Evolutionary conservation across 2,113 vertebrate species (phyloP).

Genomic region (Tursiops truncatus): DNA sequence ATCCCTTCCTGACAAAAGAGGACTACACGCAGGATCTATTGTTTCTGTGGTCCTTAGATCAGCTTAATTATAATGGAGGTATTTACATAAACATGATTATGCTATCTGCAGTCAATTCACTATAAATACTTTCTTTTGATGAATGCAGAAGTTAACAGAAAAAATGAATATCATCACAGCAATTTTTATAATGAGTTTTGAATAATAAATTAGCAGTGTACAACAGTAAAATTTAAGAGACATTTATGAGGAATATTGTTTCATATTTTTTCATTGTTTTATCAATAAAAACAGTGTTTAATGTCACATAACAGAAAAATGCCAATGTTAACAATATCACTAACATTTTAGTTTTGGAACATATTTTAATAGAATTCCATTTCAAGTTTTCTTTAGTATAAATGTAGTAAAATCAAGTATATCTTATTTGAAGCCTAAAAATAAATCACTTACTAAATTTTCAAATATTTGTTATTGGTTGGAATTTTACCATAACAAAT

Average conservation of each 20-base stretch:
- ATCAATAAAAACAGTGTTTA: neutral
- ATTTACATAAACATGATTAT: neutral
- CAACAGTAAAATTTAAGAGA: neutral
- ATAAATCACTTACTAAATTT: neutral
- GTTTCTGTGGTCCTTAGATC: neutral
- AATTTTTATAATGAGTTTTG: conserved; percentile 30
- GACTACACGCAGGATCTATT: neutral
- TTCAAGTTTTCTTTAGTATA: neutral
- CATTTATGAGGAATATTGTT: neutral
- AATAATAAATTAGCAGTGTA: conserved; percentile 56
- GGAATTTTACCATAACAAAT: neutral
- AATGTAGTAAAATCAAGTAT: neutral
- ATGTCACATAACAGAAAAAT: neutral
- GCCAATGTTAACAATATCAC: neutral
- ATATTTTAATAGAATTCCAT: neutral
- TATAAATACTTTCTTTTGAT: conserved; percentile 34
- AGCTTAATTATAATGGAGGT: neutral
- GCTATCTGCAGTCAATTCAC: neutral
- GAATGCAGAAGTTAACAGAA: conserved; percentile 2
- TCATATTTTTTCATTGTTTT: neutral
- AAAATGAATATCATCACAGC: conserved; percentile 51
- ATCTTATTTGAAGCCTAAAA: neutral
- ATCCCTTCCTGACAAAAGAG: conserved; percentile 32
- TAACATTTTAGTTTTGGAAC: neutral
- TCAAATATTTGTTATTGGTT: neutral